Evolutionary conservation across 2,888 invertebrate species (phyloP), one percentile per base, ranked within the genome.

Genomic region (Ornithoptera alexandrae): DNA sequence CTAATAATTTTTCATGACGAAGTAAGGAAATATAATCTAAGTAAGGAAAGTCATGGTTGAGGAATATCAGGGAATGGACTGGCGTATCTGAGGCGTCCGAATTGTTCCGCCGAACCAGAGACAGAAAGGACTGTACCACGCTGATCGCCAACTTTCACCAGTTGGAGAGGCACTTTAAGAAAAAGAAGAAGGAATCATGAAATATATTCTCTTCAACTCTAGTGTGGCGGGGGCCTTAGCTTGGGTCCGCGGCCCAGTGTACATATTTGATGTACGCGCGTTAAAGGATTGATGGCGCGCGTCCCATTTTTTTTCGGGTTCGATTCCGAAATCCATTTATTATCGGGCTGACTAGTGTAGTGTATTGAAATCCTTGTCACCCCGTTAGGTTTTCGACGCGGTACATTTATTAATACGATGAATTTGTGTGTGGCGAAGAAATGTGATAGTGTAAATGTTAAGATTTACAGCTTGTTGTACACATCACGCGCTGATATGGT

Each of bases 211-310:
- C 18, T 53, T n/a, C 0, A 56, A 42, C 53, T 7, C 30, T 58
- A 81, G 85, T 84, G 85, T 86, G 86, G 84, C 85, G 82, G 84
- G 83, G 81, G 79, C 67, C 53, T 64, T 24, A 79, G 81, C 83
- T 83, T 82, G 84, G 82, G 80, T 79, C 77, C 75, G 77, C 76
- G 78, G 79, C 81, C 80, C 79, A 82, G 79, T 83, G 82, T 87
- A 86, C 85, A 87, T 86, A 84, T 87, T 86, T 86, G 86, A 87
- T 87, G 85, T 80, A 83, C 80, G 81, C 79, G 81, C 81, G 84
- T 81, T 82, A 85, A 53, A 87, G 83, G 86, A 88, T 88, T 87
- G 87, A 88, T 87, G 86, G 78, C 79, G 76, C 77, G 77, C 80
- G 82, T 82, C 80, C 81, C 76, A 79, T 80, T 84, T 83, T 82